Percentiles rank a stretch among this genome's conserved stretches.
Conservation (phyloP, 2,888 invertebrate species). For the Napeogenes sylphis region DNA sequence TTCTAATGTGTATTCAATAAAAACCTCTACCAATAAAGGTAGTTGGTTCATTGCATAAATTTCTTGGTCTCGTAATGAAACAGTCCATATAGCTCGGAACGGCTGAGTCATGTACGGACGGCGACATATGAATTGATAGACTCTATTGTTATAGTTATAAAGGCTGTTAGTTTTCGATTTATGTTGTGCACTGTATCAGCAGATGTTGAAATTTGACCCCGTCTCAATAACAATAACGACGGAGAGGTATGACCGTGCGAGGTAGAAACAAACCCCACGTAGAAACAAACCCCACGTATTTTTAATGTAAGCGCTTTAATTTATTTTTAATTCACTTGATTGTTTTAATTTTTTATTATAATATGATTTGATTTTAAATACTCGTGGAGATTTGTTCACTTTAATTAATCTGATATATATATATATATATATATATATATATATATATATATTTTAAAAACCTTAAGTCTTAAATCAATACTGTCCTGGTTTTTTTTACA, state of each 20-base stretch:
- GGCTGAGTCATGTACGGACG: constrained; percentile 28
- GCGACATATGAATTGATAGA: constrained; percentile 5
- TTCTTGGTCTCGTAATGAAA: constrained; percentile 27
- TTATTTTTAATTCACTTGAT: background rate
- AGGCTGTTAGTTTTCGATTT: constrained; percentile 14
- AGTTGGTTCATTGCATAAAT: constrained; percentile 28
- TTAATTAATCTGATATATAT: no score
- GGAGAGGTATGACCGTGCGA: constrained; percentile 16
- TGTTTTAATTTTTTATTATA: no score
- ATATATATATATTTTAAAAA: no score
- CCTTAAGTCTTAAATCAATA: no score
- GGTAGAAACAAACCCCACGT: constrained; percentile 15
- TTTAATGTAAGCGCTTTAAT: constrained; percentile 14
- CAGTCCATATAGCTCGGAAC: constrained; percentile 17
- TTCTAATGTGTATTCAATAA: constrained; percentile 7
- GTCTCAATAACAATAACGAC: constrained; percentile 33
- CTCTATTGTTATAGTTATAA: constrained; percentile 14
- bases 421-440: no score
- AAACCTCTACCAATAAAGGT: constrained; percentile 18
- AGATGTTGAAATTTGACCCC: constrained; percentile 36
- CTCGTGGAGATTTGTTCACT: no score
- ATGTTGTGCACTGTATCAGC: constrained; percentile 25
- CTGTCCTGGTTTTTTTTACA: no score
- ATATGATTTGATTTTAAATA: no score
- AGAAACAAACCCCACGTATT: constrained; percentile 15